These are phyloP conservation scores for Allolobophora icterica DNA, from an alignment of 2,888 invertebrate species.

Conservation along the genomic window DNA sequence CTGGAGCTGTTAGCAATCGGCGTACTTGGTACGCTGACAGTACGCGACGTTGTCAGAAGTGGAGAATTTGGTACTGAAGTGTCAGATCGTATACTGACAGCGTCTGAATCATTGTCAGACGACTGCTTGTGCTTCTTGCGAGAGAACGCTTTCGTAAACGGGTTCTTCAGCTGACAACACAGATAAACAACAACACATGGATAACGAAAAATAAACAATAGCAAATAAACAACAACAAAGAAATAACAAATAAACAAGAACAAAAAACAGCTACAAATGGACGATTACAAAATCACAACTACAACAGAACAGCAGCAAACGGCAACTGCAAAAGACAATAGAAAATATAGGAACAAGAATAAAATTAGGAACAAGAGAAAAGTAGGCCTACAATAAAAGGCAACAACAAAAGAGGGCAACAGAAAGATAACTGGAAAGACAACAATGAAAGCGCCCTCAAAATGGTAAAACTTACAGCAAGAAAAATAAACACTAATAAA, in stretches of 20 bases:
- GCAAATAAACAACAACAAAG: not conserved
- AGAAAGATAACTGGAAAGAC: too few relatives aligned
- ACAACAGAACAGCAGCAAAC: not conserved
- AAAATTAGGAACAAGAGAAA: not conserved
- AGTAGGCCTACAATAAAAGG: too few relatives aligned
- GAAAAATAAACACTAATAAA: too few relatives aligned
- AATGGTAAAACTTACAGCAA: too few relatives aligned
- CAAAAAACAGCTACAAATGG: not conserved
- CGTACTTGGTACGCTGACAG: constrained; percentile 50
- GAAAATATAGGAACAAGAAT: too few relatives aligned
- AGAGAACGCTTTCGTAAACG: constrained; percentile 96
- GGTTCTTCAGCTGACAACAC: constrained; percentile 79
- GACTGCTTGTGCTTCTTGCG: constrained; percentile 65
- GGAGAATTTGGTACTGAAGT: constrained; percentile 69
- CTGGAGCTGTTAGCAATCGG: constrained; percentile 4
- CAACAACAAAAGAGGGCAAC: too few relatives aligned
- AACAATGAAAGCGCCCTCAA: too few relatives aligned
- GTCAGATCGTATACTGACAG: constrained; percentile 49
- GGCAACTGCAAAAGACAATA: too few relatives aligned
- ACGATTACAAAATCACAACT: not conserved
- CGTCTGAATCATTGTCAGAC: constrained; percentile 69
- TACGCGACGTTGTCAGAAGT: constrained; percentile 55
- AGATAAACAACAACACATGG: constrained; percentile 43
- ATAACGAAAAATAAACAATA: not conserved
- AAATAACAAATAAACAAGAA: not conserved